phyloP scores from a whole-genome alignment of 2,113 vertebrate species.

The Ursus arctos region DNA sequence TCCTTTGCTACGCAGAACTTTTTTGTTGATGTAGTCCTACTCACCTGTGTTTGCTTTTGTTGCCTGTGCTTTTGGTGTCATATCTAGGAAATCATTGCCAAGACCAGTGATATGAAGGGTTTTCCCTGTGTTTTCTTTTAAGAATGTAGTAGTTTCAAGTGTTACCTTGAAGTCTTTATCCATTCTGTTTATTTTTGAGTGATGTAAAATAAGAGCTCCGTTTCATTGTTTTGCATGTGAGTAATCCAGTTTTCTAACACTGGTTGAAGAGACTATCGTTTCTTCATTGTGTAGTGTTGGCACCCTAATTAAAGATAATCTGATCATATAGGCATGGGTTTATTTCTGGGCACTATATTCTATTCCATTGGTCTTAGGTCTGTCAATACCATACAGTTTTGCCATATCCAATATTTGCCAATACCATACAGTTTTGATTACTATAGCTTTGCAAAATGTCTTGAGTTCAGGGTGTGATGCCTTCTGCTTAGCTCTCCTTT shows the following conservation, averaged over 20 bases:
- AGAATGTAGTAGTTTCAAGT: not conserved
- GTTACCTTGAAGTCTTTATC: not conserved
- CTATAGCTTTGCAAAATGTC: not conserved
- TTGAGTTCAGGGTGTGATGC: not conserved
- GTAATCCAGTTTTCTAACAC: not conserved
- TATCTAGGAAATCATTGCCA: not conserved
- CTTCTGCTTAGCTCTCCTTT: not conserved
- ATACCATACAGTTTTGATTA: not conserved
- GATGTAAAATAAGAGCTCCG: not conserved
- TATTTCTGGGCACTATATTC: not conserved
- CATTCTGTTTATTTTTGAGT: not conserved
- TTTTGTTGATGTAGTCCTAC: not conserved
- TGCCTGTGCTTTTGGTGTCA: not conserved
- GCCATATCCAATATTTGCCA: not conserved
- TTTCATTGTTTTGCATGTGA: not conserved
- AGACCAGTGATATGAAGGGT: not conserved
- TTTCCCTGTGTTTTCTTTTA: not conserved
- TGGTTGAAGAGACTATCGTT: not conserved
- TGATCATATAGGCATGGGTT: not conserved
- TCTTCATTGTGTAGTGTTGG: not conserved
- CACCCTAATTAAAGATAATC: not conserved
- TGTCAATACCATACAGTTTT: not conserved
- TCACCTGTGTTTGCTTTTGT: not conserved
- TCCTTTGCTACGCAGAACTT: not conserved
- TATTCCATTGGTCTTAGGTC: not conserved